Conservation (phyloP, 1,140 invertebrate genomes). For the Drosophila jambulina region DNA sequence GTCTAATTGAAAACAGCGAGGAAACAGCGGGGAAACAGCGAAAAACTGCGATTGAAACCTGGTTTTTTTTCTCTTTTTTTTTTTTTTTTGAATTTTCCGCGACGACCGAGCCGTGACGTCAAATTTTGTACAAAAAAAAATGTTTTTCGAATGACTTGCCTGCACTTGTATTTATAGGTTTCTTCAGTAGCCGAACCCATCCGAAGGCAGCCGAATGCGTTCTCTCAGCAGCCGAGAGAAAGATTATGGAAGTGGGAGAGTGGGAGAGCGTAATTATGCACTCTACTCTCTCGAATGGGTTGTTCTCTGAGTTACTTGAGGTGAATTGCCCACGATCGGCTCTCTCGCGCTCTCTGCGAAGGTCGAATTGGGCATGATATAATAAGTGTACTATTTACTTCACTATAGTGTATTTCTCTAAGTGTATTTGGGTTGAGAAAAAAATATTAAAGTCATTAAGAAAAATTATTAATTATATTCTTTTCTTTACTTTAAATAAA, state of each 20-base stretch:
- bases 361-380: slow-evolving; percentile 4
- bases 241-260: background rate
- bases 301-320: background rate
- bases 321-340: background rate
- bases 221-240: background rate
- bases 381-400: background rate
- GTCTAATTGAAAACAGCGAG: background rate
- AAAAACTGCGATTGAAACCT: background rate
- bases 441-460: background rate
- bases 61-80: background rate
- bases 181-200: background rate
- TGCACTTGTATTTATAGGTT: slow-evolving; percentile 19
- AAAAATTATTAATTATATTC: no score
- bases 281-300: background rate
- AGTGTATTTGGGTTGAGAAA: background rate
- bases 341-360: background rate
- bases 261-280: background rate
- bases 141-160: background rate
- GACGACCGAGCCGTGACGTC: background rate
- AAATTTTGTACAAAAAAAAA: background rate
- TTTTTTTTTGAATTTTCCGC: background rate
- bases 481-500: no score
- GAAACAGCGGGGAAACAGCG: background rate
- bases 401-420: background rate
- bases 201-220: background rate